A percentile compares a stretch with the other conserved stretches of the same genome.
phyloP scores from a whole-genome alignment of 1,140 invertebrate genomes.

The Drosophila sechellia region DNA sequence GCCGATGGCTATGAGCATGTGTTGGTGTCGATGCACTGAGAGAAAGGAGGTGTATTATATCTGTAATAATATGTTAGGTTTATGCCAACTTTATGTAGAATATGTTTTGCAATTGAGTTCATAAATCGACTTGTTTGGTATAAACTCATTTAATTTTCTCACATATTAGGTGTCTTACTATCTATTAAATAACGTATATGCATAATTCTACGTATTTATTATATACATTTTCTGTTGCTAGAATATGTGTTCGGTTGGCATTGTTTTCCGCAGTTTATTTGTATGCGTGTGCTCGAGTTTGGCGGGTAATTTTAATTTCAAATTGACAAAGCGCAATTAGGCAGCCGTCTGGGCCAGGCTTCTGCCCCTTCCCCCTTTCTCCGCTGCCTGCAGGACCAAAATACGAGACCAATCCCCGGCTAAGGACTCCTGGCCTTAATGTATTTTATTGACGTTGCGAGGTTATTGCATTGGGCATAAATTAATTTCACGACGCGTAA shows the following conservation, averaged over 20 bases:
- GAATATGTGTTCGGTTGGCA: too few species aligned
- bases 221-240: neutral
- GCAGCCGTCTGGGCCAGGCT: slow-evolving; percentile 31
- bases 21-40: slow-evolving; percentile 13
- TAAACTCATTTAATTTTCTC: too few species aligned
- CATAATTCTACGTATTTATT: neutral
- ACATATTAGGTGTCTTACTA: too few species aligned
- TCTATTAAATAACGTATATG: too few species aligned
- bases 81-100: too few species aligned
- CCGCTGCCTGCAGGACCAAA: neutral
- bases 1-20: slow-evolving; percentile 1
- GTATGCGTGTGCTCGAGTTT: neutral
- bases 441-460: slow-evolving; percentile 84
- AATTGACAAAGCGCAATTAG: slow-evolving; percentile 80
- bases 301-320: slow-evolving; percentile 74
- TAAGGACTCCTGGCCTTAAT: slow-evolving; percentile 60
- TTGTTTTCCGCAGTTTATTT: neutral
- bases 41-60: neutral
- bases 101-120: too few species aligned
- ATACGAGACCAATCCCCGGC: slow-evolving; percentile 13
- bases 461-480: slow-evolving; percentile 84
- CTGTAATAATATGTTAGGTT: too few species aligned
- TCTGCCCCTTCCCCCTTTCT: too few species aligned
- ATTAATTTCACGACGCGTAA: slow-evolving; percentile 84
- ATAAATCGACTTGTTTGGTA: too few species aligned